Percentiles rank a stretch among this genome's conserved stretches.
Evolutionary conservation across 1,140 invertebrate species (phyloP).

Genomic region (Meloidogyne hapla): DNA sequence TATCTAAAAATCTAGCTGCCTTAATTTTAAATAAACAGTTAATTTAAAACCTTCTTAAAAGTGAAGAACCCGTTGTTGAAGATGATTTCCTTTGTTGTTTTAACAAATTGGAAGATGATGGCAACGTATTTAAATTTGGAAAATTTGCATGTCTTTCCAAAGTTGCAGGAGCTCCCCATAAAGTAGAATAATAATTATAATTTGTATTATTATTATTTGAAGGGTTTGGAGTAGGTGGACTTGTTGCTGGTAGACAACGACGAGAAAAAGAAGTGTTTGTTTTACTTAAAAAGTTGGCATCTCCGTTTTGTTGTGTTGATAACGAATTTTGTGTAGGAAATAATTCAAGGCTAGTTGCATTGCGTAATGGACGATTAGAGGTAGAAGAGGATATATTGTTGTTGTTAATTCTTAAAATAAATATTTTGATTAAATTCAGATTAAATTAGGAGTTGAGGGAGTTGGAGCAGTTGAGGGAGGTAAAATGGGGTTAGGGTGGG

Average conservation of each 20-base stretch:
- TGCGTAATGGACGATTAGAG: conserved; percentile 3
- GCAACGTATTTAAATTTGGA: conserved; percentile 17
- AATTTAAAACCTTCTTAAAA: conserved; percentile 7
- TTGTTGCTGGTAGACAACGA: conserved; percentile 16
- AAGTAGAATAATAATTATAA: neutral
- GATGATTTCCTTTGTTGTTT: conserved; percentile 9
- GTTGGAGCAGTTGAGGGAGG: no score
- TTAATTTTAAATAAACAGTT: no score
- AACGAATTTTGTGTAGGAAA: neutral
- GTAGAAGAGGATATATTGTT: neutral
- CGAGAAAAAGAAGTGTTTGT: neutral
- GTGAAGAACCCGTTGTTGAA: neutral
- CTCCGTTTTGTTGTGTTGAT: neutral
- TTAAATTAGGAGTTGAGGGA: no score
- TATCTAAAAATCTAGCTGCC: no score
- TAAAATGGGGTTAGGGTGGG: no score
- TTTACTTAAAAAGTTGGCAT: neutral
- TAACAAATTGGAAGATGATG: conserved; percentile 15
- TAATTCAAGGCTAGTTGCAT: conserved; percentile 22
- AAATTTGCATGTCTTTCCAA: conserved; percentile 26
- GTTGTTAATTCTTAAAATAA: no score
- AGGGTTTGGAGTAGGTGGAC: conserved; percentile 25
- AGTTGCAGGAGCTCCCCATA: conserved; percentile 6
- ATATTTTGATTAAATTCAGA: no score
- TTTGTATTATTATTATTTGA: neutral